phyloP scores from a whole-genome alignment of 2,113 vertebrate species.

The Entosphenus tridentatus region DNA sequence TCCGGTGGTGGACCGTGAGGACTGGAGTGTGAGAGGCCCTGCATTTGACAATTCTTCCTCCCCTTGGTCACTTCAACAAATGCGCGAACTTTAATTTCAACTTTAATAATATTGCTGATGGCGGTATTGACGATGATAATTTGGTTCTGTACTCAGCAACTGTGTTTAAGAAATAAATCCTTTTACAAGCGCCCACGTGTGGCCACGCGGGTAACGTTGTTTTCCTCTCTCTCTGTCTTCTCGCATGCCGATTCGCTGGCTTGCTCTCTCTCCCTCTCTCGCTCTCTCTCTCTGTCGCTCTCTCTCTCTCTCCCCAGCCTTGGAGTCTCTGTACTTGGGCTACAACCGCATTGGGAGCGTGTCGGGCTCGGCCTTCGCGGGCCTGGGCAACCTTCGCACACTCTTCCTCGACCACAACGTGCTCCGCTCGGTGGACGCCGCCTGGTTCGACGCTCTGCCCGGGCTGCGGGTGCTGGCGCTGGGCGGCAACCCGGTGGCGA shows the following conservation, averaged over 20 bases:
- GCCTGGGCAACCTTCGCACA: background rate
- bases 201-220: background rate
- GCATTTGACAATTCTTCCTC: too few relatives aligned
- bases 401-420: constrained; percentile 1
- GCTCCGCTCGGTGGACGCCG: background rate
- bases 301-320: background rate
- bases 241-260: too few relatives aligned
- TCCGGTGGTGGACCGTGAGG: too few relatives aligned
- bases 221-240: too few relatives aligned
- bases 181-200: background rate
- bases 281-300: background rate
- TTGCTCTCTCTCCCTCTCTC: too few relatives aligned
- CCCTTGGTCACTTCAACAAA: too few relatives aligned
- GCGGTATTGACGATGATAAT: background rate
- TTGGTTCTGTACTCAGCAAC: background rate
- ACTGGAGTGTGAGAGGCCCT: too few relatives aligned
- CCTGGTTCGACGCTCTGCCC: background rate
- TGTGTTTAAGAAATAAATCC: background rate
- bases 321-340: background rate
- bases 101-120: too few relatives aligned
- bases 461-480: background rate
- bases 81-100: too few relatives aligned
- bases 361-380: background rate
- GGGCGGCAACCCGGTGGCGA: background rate
- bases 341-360: background rate